Base-by-base conservation (phyloP, 2,888 invertebrate species). In the Macroteleia sp. region DNA sequence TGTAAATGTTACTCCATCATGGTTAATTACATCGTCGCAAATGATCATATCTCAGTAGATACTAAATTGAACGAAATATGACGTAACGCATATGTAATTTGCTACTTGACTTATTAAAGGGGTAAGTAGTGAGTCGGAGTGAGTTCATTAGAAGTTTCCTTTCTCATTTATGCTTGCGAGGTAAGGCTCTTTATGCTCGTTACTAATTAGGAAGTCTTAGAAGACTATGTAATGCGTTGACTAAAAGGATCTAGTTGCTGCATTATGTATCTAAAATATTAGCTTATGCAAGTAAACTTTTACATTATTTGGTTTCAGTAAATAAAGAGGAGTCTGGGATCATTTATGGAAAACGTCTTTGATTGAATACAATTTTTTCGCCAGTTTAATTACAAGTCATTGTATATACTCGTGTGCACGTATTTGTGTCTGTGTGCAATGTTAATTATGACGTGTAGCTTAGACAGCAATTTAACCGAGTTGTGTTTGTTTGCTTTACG, bases 71-170 rank as follows among this genome's bases (percentile, higher is more conserved):
- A 67, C 54, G 42, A 61, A 75, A 32, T 75, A 75, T 69, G 75
- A 69, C 50, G 75, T 69, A 28, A 34, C 32, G 67, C 42, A 61
- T 69, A 48, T 69, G 50, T 62, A 75, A 75, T 75, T 75, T 67
- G 62, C 67, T 75, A 67, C 75, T 75, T 56, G 69, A 75, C 75
- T 61, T 75, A 69, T 69, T 75, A 75, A 75, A 75, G 75, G 50
- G 75, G 61, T 75, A 75, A 62, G 75, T 61, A 67, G 75, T 67
- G 69, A 75, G 67, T 62, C 16, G 61, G 61, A 67, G 67, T 67
- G 74, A 75, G 67, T 75, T 73, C 75, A 75, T 75, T 75, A 75
- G 69, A 75, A 75, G 69, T 75, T 75, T 62, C 75, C 75, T 75
- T 75, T 69, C 75, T 62, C 75, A 69, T 69, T 69, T 75, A 62